phyloP scores from a whole-genome alignment of 2,888 invertebrate species.

The Mallateleia sp. region DNA sequence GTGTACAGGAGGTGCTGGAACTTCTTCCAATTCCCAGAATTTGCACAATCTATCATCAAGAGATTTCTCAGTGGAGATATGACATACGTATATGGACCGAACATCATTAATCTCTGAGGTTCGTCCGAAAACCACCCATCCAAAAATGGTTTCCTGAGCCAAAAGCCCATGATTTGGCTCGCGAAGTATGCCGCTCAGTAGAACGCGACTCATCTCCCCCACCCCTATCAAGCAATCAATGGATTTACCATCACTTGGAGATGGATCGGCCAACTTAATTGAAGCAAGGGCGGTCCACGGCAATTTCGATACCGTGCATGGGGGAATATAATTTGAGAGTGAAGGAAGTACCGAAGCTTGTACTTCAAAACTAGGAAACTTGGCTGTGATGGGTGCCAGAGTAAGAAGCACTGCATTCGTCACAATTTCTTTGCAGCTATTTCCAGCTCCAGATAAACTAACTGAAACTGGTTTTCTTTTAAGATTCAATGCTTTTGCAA shows the following conservation, averaged over 20 bases:
- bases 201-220: not conserved
- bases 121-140: too few species aligned
- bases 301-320: not conserved
- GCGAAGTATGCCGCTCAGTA: not conserved
- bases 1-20: too few species aligned
- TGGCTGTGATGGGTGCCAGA: not conserved
- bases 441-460: not conserved
- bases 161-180: too few species aligned
- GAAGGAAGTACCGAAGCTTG: not conserved
- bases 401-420: not conserved
- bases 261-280: not conserved
- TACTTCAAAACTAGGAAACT: not conserved
- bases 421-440: not conserved
- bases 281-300: not conserved
- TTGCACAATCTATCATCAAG: not conserved
- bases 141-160: too few species aligned
- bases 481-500: too few species aligned
- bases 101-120: too few species aligned
- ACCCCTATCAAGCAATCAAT: conserved; percentile 6
- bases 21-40: not conserved
- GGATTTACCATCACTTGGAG: not conserved
- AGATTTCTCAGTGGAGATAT: not conserved
- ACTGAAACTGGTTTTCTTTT: not conserved
- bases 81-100: too few species aligned
- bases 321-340: not conserved